These are phyloP conservation scores for Xestia xanthographa DNA, from an alignment of 2,888 invertebrate species.

Conservation along the genomic window DNA sequence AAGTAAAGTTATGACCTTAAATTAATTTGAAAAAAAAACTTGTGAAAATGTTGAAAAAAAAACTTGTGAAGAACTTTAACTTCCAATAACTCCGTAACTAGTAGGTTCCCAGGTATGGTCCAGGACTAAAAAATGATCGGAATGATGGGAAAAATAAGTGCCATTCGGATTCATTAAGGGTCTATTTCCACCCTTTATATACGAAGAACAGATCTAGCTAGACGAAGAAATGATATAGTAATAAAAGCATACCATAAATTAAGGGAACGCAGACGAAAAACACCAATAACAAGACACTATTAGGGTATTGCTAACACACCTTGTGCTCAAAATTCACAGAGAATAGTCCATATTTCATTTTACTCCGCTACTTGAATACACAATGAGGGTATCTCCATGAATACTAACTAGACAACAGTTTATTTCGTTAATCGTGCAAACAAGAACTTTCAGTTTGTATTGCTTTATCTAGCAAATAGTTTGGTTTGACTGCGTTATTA, in stretches of 20 bases:
- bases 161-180: too few species aligned
- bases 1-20: too few species aligned
- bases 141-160: too few species aligned
- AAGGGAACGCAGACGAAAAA: slow-evolving; percentile 51
- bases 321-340: slow-evolving; percentile 86
- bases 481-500: slow-evolving; percentile 53
- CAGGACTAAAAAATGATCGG: too few species aligned
- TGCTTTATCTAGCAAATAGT: slow-evolving; percentile 77
- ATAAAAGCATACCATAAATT: slow-evolving; percentile 29
- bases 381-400: slow-evolving; percentile 87
- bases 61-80: too few species aligned
- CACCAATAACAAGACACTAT: slow-evolving; percentile 71
- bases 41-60: too few species aligned
- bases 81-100: too few species aligned
- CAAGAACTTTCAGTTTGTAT: slow-evolving; percentile 86
- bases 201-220: neutral
- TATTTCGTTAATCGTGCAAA: slow-evolving; percentile 89
- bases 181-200: too few species aligned
- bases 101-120: too few species aligned
- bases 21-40: too few species aligned
- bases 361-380: slow-evolving; percentile 85
- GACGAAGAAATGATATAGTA: neutral
- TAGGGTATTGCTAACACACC: slow-evolving; percentile 81
- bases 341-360: slow-evolving; percentile 90
- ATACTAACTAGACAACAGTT: slow-evolving; percentile 89